Conservation (phyloP, 2,888 invertebrate genomes). For the Eugnorisma glareosa region DNA sequence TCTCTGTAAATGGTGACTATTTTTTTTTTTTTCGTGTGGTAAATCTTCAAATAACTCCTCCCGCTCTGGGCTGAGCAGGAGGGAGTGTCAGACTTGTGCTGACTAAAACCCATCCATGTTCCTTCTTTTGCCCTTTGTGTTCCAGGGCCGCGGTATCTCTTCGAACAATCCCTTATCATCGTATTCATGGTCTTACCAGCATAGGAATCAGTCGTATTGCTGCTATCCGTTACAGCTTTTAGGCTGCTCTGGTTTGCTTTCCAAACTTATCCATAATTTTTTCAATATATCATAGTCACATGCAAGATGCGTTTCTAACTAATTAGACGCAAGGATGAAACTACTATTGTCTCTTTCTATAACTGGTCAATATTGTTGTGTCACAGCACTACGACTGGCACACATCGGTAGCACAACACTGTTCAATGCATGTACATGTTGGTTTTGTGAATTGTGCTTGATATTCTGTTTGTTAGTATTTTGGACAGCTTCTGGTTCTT, state of each 20-base stretch:
- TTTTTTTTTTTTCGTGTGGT: too few relatives aligned
- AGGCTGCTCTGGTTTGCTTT: background rate
- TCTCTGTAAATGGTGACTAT: too few relatives aligned
- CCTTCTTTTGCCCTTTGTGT: too few relatives aligned
- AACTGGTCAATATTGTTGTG: conserved; percentile 14
- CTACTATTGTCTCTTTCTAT: background rate
- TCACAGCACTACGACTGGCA: conserved; percentile 5
- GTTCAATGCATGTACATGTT: conserved; percentile 33
- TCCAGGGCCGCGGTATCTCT: too few relatives aligned
- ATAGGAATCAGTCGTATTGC: background rate
- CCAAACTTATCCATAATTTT: background rate
- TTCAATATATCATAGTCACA: background rate
- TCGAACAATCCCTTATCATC: too few relatives aligned
- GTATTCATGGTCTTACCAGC: background rate
- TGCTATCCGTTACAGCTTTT: background rate
- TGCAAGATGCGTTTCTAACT: background rate
- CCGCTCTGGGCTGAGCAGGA: too few relatives aligned
- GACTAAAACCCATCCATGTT: too few relatives aligned
- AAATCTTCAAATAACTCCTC: too few relatives aligned
- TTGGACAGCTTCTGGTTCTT: background rate
- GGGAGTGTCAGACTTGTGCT: too few relatives aligned
- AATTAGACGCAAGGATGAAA: background rate
- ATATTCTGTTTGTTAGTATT: conserved; percentile 15
- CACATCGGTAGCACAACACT: conserved; percentile 37
- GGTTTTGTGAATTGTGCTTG: conserved; percentile 32